These are phyloP conservation scores for Bhutanitis thaidina DNA, from an alignment of 2,888 invertebrate genomes.

Conservation along the genomic window DNA sequence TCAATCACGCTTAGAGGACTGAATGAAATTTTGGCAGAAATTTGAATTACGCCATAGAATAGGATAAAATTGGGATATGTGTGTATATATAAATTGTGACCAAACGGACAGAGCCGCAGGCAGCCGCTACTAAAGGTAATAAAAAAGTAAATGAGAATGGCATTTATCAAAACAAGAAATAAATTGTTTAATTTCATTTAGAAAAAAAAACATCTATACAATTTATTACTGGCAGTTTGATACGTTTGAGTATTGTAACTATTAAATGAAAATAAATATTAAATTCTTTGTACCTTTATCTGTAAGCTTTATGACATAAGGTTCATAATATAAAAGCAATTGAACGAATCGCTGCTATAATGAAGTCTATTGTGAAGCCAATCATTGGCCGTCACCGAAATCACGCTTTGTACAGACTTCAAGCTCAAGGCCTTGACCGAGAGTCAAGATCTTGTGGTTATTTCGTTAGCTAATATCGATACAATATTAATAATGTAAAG, in stretches of 20 bases:
- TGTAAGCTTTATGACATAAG: background rate
- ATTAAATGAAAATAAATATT: constrained; percentile 9
- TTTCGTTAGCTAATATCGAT: background rate
- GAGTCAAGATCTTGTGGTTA: background rate
- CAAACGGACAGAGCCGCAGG: too few relatives aligned
- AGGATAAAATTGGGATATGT: too few relatives aligned
- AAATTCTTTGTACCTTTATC: background rate
- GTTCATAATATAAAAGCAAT: constrained; percentile 3
- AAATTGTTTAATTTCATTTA: constrained; percentile 3
- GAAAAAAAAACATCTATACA: constrained; percentile 2
- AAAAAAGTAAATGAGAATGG: too few relatives aligned
- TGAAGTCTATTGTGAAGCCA: constrained; percentile 17
- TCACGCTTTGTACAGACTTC: constrained; percentile 2
- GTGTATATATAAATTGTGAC: too few relatives aligned
- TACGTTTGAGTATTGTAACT: background rate
- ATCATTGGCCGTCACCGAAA: constrained; percentile 18
- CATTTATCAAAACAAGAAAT: constrained; percentile 3
- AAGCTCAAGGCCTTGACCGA: constrained; percentile 14
- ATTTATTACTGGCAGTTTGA: constrained; percentile 9
- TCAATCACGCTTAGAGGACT: too few relatives aligned
- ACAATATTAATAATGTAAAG: too few relatives aligned
- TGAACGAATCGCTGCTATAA: constrained; percentile 7
- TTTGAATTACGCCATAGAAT: too few relatives aligned
- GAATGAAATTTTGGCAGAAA: too few relatives aligned
- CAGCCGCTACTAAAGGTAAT: too few relatives aligned